phyloP scores from a whole-genome alignment of 1,140 invertebrate genomes.

The Zaprionus capensis region DNA sequence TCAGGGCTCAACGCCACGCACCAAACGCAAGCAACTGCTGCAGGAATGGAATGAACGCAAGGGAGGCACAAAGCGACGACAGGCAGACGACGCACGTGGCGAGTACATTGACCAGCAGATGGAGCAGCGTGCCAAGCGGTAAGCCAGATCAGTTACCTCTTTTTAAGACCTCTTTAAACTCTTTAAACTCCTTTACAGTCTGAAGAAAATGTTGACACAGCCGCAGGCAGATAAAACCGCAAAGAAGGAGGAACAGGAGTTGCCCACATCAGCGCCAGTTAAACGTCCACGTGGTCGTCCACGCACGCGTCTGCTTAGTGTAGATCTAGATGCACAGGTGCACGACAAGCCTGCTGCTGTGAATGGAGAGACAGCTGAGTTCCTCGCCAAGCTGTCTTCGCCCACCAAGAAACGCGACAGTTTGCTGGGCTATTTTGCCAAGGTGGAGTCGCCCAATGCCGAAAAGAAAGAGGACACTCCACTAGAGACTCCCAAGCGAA shows the following conservation, averaged over 20 bases:
- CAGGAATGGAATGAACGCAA: slow-evolving; percentile 87
- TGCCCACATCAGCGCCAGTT: slow-evolving; percentile 35
- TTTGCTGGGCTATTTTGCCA: slow-evolving; percentile 86
- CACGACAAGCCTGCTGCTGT: background rate
- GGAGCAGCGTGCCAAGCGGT: slow-evolving; percentile 86
- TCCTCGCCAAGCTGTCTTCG: slow-evolving; percentile 84
- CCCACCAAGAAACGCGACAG: slow-evolving; percentile 86
- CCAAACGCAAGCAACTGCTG: slow-evolving; percentile 85
- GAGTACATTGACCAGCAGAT: slow-evolving; percentile 85
- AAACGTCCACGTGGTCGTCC: slow-evolving; percentile 55
- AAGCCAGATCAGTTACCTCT: slow-evolving; percentile 1
- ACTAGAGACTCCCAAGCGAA: slow-evolving; percentile 58
- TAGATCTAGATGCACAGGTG: slow-evolving; percentile 24
- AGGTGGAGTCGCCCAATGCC: slow-evolving; percentile 64
- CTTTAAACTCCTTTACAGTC: slow-evolving; percentile 36
- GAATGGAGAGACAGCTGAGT: slow-evolving; percentile 57
- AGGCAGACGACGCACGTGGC: slow-evolving; percentile 85
- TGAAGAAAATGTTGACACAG: slow-evolving; percentile 77
- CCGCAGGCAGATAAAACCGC: slow-evolving; percentile 4
- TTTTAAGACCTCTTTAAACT: background rate
- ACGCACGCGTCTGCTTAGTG: slow-evolving; percentile 45
- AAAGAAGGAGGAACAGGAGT: slow-evolving; percentile 19
- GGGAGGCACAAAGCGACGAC: slow-evolving; percentile 85
- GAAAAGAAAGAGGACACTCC: slow-evolving; percentile 24
- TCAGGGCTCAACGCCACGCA: slow-evolving; percentile 83